These are phyloP conservation scores for Drosophila putrida DNA, from an alignment of 2,888 invertebrate genomes.

Conservation along the genomic window DNA sequence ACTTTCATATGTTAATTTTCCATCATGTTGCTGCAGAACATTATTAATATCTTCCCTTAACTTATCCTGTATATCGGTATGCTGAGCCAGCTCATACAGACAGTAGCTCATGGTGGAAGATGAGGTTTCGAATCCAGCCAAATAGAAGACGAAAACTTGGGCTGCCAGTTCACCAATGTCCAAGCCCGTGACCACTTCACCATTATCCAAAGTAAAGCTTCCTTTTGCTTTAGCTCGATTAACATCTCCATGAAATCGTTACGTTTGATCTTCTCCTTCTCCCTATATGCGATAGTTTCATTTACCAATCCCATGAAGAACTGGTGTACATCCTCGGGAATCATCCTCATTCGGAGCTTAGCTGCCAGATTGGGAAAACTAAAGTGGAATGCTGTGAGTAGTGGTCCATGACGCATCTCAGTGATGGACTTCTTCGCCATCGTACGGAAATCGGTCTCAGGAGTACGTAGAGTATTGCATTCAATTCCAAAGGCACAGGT, in stretches of 20 bases:
- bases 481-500: conserved; percentile 86
- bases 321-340: conserved; percentile 68
- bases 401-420: conserved; percentile 45
- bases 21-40: conserved; percentile 82
- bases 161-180: conserved; percentile 85
- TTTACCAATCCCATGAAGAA: conserved; percentile 83
- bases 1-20: conserved; percentile 83
- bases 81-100: conserved; percentile 86
- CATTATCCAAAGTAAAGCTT: conserved; percentile 62
- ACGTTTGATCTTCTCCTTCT: conserved; percentile 81
- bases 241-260: conserved; percentile 86
- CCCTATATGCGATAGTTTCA: conserved; percentile 84
- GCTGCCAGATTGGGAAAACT: conserved; percentile 69
- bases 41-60: conserved; percentile 84
- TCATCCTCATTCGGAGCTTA: conserved; percentile 60
- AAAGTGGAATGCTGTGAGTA: conserved; percentile 48
- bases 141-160: conserved; percentile 87
- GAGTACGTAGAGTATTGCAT: conserved; percentile 83
- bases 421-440: conserved; percentile 54
- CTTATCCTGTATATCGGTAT: conserved; percentile 85
- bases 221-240: conserved; percentile 83
- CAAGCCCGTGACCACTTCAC: conserved; percentile 61
- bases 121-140: conserved; percentile 87
- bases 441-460: conserved; percentile 80
- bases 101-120: conserved; percentile 85